A percentile compares a stretch with the other conserved stretches of the same genome.
These are phyloP conservation scores for Euphonia xanthogaster DNA, from an alignment of 2,797 vertebrate species.

Conservation along the genomic window DNA sequence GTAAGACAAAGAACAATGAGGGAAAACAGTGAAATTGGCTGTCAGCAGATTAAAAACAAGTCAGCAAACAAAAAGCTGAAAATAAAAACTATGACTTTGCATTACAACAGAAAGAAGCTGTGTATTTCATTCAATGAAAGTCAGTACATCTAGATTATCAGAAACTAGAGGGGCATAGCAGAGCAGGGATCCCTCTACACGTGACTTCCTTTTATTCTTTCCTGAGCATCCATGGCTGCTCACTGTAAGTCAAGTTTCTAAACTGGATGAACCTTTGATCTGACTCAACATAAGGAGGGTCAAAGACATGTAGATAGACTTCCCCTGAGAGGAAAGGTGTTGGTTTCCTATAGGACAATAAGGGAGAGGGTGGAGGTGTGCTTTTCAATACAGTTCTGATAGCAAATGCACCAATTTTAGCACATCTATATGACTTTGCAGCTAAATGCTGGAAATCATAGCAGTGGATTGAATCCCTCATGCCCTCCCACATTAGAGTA, in stretches of 20 bases:
- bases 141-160: not conserved
- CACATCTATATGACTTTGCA: not conserved
- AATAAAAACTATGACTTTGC: not conserved
- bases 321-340: slow-evolving; percentile 26
- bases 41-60: not conserved
- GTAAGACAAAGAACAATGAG: not conserved
- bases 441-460: not conserved
- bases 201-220: not conserved
- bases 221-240: not conserved
- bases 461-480: not conserved
- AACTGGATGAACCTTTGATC: not conserved
- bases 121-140: not conserved
- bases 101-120: not conserved
- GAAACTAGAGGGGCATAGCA: not conserved
- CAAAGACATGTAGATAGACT: not conserved
- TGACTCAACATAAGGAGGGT: not conserved
- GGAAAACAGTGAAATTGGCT: not conserved
- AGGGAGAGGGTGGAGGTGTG: not conserved
- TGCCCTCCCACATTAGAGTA: not conserved
- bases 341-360: slow-evolving; percentile 29
- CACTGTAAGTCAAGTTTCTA: not conserved
- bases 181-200: not conserved
- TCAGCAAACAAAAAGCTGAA: not conserved
- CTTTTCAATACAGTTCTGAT: not conserved
- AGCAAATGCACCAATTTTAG: not conserved